A percentile compares a stretch with the other conserved stretches of the same genome.
Conservation (phyloP, 53 echinoderm and acorn worm species). For the Holothuria leucospilota region DNA sequence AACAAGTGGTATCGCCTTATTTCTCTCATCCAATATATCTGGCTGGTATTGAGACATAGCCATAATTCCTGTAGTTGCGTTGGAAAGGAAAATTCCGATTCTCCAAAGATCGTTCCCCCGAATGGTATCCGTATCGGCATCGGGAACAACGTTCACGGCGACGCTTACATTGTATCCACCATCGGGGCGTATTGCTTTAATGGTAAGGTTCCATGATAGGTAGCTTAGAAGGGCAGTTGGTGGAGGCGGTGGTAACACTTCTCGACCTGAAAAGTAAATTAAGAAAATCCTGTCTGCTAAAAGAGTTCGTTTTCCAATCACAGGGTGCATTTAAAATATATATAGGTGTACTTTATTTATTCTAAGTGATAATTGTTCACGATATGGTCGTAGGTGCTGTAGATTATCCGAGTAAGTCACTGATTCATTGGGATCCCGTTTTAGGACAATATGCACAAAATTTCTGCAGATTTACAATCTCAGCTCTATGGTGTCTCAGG, state of each 20-base stretch:
- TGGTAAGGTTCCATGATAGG: slow-evolving; percentile 31
- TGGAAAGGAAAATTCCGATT: slow-evolving; percentile 23
- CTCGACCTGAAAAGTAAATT: not conserved
- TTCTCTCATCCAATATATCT: slow-evolving; percentile 2
- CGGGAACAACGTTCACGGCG: slow-evolving; percentile 3
- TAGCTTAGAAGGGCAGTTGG: slow-evolving; percentile 21
- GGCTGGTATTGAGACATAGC: slow-evolving; percentile 6
- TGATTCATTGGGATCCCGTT: too few relatives aligned
- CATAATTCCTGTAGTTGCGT: slow-evolving; percentile 9
- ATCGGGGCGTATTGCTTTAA: not conserved
- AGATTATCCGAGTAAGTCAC: too few relatives aligned
- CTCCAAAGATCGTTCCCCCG: slow-evolving; percentile 22
- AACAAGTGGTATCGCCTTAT: slow-evolving; percentile 24
- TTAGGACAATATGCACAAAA: too few relatives aligned
- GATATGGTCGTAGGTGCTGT: too few relatives aligned
- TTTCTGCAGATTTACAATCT: too few relatives aligned
- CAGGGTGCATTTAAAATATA: too few relatives aligned
- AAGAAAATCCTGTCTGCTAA: too few relatives aligned
- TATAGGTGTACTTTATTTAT: too few relatives aligned
- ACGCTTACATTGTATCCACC: not conserved
- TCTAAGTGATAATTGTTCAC: too few relatives aligned
- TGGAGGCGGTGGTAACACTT: not conserved
- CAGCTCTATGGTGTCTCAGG: too few relatives aligned
- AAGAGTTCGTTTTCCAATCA: too few relatives aligned
- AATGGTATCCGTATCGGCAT: slow-evolving; percentile 15